Conservation (phyloP, 2,113 vertebrate species). For the Numida meleagris region DNA sequence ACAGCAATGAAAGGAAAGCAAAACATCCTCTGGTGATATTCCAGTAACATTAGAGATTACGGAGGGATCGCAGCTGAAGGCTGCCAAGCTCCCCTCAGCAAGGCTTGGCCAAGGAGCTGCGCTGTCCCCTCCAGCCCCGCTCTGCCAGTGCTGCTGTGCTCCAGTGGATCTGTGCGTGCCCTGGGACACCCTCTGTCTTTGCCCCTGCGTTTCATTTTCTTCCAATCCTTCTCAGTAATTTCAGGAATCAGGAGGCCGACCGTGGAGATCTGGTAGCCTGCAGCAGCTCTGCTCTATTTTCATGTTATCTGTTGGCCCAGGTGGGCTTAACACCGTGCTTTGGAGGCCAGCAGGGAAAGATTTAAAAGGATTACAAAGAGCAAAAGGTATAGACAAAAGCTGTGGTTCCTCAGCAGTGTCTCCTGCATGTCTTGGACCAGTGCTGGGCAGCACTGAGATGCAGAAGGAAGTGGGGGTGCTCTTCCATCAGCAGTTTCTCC, state of each 20-base stretch:
- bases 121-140: neutral
- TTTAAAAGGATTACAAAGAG: neutral
- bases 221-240: neutral
- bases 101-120: neutral
- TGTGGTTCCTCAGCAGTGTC: rapidly evolving
- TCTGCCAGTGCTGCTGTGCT: neutral
- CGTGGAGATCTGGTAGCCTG: neutral
- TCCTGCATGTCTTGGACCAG: neutral
- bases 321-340: rapidly evolving
- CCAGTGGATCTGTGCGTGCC: rapidly evolving
- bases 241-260: rapidly evolving
- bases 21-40: neutral
- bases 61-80: rapidly evolving
- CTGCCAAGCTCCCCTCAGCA: neutral
- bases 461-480: neutral
- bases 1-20: neutral
- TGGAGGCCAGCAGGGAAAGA: neutral
- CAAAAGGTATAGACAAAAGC: neutral
- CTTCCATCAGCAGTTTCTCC: neutral
- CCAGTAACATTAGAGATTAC: neutral
- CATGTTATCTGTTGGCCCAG: neutral
- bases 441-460: neutral
- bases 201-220: too few relatives aligned
- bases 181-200: neutral
- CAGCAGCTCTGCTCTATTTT: neutral